These are phyloP conservation scores for Sturnus vulgaris DNA, from an alignment of 2,113 vertebrate species.

Conservation along the genomic window DNA sequence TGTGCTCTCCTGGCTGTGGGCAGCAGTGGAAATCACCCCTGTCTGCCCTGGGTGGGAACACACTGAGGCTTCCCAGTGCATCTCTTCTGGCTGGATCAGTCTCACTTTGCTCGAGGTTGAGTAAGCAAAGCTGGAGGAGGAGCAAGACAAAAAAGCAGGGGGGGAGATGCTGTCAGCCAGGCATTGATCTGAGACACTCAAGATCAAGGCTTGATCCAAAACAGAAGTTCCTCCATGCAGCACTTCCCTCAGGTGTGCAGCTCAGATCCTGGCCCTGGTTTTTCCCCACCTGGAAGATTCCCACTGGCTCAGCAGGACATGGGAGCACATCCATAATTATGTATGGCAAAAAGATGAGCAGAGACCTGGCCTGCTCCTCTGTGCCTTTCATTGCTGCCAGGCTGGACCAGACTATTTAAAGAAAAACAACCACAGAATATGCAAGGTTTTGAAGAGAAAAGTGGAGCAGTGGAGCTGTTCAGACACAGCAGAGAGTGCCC, in stretches of 20 bases:
- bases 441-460: background rate
- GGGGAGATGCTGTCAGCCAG: background rate
- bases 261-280: background rate
- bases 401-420: background rate
- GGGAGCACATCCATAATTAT: background rate
- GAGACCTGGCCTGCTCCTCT: background rate
- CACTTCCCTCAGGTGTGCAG: background rate
- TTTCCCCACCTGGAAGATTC: background rate
- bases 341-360: background rate
- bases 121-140: background rate
- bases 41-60: background rate
- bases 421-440: background rate
- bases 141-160: background rate
- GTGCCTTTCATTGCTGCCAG: background rate
- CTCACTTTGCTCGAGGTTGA: background rate
- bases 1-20: background rate
- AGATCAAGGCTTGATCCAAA: background rate
- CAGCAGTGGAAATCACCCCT: background rate
- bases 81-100: background rate
- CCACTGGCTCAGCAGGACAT: accelerated
- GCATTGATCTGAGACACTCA: background rate
- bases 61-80: background rate
- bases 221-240: background rate
- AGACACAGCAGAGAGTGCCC: background rate
- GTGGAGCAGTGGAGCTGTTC: background rate